Conservation (phyloP, 1,140 invertebrate genomes). For the Rhagoletis zephyria region DNA sequence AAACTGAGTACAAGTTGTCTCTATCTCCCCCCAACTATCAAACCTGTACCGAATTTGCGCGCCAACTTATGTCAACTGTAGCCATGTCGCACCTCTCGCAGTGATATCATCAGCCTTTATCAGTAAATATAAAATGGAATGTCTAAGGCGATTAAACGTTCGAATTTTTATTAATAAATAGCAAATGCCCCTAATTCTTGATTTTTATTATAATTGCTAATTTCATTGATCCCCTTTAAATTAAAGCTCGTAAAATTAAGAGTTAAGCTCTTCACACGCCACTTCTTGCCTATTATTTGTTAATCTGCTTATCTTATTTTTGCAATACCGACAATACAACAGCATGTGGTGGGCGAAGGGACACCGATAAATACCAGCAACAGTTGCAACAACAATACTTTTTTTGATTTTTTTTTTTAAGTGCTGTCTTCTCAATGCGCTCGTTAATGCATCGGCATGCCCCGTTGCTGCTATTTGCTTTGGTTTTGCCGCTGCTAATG, state of each 20-base stretch:
- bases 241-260: not conserved
- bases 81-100: no score
- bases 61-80: no score
- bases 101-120: no score
- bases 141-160: no score
- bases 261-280: no score
- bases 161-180: not conserved
- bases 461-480: not conserved
- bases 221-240: not conserved
- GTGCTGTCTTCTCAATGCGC: not conserved
- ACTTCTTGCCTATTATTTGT: not conserved
- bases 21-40: no score
- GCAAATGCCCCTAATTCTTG: not conserved
- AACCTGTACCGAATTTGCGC: no score
- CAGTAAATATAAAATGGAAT: no score
- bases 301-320: conserved; percentile 46
- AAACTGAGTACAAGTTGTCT: no score
- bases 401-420: not conserved
- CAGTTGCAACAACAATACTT: not conserved
- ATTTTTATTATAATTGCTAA: not conserved
- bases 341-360: not conserved
- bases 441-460: not conserved
- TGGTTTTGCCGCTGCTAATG: not conserved
- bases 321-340: not conserved
- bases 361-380: not conserved